These are phyloP conservation scores for Atherinomorus stipes DNA, from an alignment of 2,113 vertebrate species.

Conservation along the genomic window DNA sequence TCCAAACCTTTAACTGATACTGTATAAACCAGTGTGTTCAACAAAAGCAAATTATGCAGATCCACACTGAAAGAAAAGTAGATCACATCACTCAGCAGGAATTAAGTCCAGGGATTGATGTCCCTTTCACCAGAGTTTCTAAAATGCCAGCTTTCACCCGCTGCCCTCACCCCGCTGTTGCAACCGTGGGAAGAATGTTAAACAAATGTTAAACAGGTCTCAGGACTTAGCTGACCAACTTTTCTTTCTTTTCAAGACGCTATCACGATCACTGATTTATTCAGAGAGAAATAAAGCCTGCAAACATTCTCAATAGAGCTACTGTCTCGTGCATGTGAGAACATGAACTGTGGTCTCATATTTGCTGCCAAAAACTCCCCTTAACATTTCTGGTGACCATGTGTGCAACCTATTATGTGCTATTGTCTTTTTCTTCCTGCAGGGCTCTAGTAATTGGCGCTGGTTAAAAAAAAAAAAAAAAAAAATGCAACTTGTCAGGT, in stretches of 20 bases:
- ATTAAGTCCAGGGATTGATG: constrained; percentile 45
- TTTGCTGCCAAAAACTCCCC: neutral
- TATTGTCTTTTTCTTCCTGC: neutral
- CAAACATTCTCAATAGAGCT: no score
- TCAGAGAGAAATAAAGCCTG: no score
- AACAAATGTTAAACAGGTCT: neutral
- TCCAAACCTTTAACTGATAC: no score
- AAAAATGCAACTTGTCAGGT: constrained; percentile 40
- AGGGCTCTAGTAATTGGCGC: neutral
- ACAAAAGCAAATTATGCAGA: constrained; percentile 3
- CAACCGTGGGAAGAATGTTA: constrained; percentile 34
- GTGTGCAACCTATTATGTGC: neutral
- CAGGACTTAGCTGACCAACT: neutral
- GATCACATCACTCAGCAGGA: constrained; percentile 36
- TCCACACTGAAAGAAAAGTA: neutral
- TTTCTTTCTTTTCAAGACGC: neutral
- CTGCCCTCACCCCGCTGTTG: constrained; percentile 5
- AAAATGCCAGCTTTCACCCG: constrained; percentile 45
- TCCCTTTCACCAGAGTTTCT: constrained; percentile 38
- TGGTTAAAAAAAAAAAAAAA: neutral
- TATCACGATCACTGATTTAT: neutral
- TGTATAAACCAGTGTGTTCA: neutral
- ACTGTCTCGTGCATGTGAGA: neutral
- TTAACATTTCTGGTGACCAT: neutral
- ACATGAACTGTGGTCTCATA: rapidly evolving